Conservation (phyloP, 2,888 invertebrate genomes). For the Tanytarsus gracilentus region DNA sequence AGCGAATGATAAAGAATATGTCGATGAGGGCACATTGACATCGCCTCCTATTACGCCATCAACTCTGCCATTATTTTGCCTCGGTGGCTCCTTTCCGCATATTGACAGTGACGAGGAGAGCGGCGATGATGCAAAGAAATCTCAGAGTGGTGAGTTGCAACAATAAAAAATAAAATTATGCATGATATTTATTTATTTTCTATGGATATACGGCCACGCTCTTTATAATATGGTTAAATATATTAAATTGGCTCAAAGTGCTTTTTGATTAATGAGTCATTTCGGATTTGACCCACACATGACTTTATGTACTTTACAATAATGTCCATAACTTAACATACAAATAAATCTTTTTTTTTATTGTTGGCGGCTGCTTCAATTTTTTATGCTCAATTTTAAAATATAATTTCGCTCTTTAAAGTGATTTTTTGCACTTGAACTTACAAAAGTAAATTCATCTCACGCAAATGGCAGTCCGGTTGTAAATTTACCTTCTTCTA, state of each 20-base stretch:
- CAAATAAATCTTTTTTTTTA: no score
- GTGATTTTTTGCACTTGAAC: no score
- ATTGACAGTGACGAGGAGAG: slow-evolving; percentile 65
- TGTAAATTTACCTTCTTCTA: no score
- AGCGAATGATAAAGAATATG: not conserved
- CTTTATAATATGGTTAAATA: no score
- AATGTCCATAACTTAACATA: not conserved
- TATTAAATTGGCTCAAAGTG: no score
- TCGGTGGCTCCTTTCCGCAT: slow-evolving; percentile 59
- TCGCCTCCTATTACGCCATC: slow-evolving; percentile 4
- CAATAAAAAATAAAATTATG: not conserved
- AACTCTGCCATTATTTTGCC: slow-evolving; percentile 52
- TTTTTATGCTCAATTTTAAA: not conserved
- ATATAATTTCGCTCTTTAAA: no score
- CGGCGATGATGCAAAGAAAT: slow-evolving; percentile 40
- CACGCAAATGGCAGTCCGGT: no score
- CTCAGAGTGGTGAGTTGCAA: slow-evolving; percentile 26
- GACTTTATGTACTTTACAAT: not conserved
- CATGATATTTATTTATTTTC: not conserved
- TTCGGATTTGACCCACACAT: not conserved
- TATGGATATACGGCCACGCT: no score
- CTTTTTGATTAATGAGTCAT: not conserved
- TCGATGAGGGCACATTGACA: not conserved
- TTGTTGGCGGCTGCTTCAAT: no score
- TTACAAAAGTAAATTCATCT: no score